A percentile compares a stretch with the other conserved stretches of the same genome.
Conservation (phyloP, 2,113 vertebrate genomes). For the Lethenteron reissneri region DNA sequence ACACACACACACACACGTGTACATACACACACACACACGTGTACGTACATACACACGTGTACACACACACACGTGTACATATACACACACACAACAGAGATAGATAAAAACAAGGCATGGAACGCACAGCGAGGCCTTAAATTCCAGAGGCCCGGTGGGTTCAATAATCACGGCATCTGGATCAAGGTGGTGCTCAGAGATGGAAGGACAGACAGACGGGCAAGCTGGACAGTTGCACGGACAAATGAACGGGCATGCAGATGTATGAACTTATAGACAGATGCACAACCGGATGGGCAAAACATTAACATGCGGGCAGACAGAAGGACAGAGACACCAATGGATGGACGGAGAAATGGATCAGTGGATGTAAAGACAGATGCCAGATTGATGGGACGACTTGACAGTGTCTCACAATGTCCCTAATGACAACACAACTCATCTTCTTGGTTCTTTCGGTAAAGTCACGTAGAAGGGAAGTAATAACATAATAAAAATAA, state of each 20-base stretch:
- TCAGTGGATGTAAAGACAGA: not conserved
- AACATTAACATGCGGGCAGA: not conserved
- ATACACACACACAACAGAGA: not conserved
- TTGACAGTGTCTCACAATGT: too few species aligned
- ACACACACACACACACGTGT: not conserved
- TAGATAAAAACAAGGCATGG: not conserved
- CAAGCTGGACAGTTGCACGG: not conserved
- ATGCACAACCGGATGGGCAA: not conserved
- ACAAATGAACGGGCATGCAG: not conserved
- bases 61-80: not conserved
- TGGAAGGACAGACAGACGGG: not conserved
- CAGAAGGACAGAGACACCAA: not conserved
- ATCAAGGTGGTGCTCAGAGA: not conserved
- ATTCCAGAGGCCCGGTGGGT: not conserved
- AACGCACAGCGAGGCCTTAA: constrained; percentile 1
- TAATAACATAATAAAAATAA: too few species aligned
- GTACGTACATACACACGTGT: not conserved
- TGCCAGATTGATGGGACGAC: not conserved
- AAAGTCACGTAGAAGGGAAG: too few species aligned
- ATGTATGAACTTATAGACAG: not conserved
- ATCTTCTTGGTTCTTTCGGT: too few species aligned
- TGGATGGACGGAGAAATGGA: not conserved
- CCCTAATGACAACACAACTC: too few species aligned
- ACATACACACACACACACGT: not conserved
- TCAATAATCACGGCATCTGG: not conserved